Percentiles rank a stretch among this genome's conserved stretches.
These are phyloP conservation scores for Agrotis clavis DNA, from an alignment of 2,888 invertebrate genomes.

Conservation along the genomic window DNA sequence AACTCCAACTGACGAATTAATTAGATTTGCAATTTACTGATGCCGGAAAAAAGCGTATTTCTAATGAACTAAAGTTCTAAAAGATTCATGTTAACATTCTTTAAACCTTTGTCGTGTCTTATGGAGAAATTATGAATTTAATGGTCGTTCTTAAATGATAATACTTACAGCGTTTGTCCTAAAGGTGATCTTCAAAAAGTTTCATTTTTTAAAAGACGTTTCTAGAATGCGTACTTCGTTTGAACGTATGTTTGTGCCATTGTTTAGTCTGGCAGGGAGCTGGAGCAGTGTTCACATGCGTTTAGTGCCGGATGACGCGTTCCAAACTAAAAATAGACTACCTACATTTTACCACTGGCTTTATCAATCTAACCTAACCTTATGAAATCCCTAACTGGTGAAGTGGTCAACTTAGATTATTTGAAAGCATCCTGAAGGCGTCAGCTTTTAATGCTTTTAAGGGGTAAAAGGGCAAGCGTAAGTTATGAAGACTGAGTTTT, in stretches of 20 bases:
- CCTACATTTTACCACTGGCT: not conserved
- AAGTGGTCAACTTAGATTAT: not conserved
- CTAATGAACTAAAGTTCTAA: too few species aligned
- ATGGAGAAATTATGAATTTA: too few species aligned
- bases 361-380: not conserved
- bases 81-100: too few species aligned
- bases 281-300: not conserved
- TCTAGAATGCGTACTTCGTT: not conserved
- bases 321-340: not conserved
- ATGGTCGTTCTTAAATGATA: too few species aligned
- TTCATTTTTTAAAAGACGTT: too few species aligned
- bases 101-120: too few species aligned
- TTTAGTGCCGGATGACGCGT: not conserved
- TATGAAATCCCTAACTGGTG: slow-evolving; percentile 7
- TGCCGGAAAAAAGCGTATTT: too few species aligned
- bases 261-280: slow-evolving; percentile 33
- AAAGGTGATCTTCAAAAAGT: too few species aligned
- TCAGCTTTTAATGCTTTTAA: not conserved
- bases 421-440: not conserved
- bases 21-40: too few species aligned
- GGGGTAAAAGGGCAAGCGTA: not conserved
- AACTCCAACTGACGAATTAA: too few species aligned
- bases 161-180: too few species aligned
- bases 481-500: not conserved
- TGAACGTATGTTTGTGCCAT: slow-evolving; percentile 9